Conservation (phyloP, 2,113 vertebrate species). For the Equus przewalskii region DNA sequence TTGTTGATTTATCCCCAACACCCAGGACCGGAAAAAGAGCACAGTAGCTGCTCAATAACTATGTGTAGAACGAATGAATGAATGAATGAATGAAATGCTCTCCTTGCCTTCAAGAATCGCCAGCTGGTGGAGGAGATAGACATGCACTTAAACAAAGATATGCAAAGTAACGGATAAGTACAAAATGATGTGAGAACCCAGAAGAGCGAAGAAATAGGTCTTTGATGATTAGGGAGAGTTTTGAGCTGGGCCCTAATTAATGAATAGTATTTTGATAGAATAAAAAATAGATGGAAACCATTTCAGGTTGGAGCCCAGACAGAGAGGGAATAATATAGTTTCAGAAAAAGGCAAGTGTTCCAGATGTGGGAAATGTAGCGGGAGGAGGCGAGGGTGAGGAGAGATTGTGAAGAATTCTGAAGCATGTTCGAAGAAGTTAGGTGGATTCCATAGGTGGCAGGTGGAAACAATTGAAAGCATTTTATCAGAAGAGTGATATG, state of each 20-base stretch:
- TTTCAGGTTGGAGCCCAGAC: background rate
- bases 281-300: background rate
- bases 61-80: background rate
- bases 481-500: background rate
- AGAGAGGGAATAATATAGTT: background rate
- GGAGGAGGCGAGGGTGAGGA: background rate
- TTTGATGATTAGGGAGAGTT: background rate
- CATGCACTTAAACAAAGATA: background rate
- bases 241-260: background rate
- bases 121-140: background rate
- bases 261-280: background rate
- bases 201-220: background rate
- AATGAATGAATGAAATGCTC: background rate
- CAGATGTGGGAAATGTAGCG: no score
- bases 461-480: background rate
- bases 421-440: background rate
- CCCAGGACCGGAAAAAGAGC: background rate
- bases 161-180: background rate
- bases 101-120: background rate
- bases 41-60: background rate
- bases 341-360: background rate
- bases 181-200: background rate
- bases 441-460: background rate
- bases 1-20: background rate
- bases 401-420: background rate